Conservation (phyloP, 2,888 invertebrate species). For the Watsonalla cultraria region DNA sequence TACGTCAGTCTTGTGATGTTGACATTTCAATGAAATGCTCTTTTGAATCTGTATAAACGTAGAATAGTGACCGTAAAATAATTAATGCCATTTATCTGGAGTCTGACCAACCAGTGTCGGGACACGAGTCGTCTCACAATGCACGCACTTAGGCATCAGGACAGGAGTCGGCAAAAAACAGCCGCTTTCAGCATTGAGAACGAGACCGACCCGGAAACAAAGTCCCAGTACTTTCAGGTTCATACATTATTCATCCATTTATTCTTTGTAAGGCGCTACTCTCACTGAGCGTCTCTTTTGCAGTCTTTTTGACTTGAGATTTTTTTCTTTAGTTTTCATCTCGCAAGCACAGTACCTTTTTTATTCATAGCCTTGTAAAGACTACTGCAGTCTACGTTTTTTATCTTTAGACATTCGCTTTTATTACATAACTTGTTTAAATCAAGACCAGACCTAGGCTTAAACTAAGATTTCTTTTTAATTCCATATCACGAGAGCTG, state of each 20-base stretch:
- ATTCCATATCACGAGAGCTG: no score
- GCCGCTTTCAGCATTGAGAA: constrained; percentile 37
- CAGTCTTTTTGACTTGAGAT: background rate
- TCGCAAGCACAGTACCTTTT: background rate
- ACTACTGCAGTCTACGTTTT: no score
- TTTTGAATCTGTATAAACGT: background rate
- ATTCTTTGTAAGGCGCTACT: background rate
- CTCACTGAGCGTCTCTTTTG: background rate
- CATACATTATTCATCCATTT: constrained; percentile 1
- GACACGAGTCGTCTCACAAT: constrained; percentile 15
- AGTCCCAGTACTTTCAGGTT: constrained; percentile 66
- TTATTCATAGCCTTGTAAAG: no score
- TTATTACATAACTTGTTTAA: no score
- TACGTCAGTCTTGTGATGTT: background rate
- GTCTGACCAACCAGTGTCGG: background rate
- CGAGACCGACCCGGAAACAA: constrained; percentile 53
- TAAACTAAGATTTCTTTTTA: no score
- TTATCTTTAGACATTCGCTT: no score
- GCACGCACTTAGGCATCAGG: constrained; percentile 35
- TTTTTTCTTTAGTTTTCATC: background rate
- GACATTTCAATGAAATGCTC: background rate
- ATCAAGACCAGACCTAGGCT: no score
- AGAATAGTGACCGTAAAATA: background rate
- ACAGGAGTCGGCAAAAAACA: constrained; percentile 33
- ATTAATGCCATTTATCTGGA: background rate